Evolutionary conservation across 2,888 invertebrate species (phyloP).

Genomic region (Pachycephus smyrnensis): DNA sequence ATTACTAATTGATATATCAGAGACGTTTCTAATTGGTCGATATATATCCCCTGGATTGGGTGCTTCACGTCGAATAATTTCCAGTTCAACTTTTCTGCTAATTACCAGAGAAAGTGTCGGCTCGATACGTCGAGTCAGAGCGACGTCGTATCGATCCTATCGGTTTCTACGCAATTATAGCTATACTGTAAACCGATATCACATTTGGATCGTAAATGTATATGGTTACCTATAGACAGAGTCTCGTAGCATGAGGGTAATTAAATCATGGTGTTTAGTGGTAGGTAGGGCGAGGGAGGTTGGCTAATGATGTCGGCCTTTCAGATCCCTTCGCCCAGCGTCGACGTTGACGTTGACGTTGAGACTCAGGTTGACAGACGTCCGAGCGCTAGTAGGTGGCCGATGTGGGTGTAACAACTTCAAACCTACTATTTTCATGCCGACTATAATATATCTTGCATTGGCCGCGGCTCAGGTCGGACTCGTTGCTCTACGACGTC

Average conservation of each 20-base stretch:
- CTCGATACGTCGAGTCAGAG: conserved; percentile 20
- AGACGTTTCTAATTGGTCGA: neutral
- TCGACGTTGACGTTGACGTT: conserved; percentile 21
- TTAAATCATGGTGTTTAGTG: conserved; percentile 48
- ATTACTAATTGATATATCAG: neutral
- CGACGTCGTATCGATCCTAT: conserved; percentile 46
- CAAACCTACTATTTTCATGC: conserved; percentile 7
- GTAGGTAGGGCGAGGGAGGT: conserved; percentile 8
- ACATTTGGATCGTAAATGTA: neutral
- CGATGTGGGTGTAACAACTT: conserved; percentile 32
- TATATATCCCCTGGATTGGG: neutral
- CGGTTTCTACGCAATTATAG: conserved; percentile 15
- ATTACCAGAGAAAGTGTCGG: conserved; percentile 51
- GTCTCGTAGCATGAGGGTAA: conserved; percentile 35
- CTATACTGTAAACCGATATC: neutral
- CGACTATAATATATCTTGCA: neutral
- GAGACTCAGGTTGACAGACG: conserved; percentile 22
- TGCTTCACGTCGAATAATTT: neutral
- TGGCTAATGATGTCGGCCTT: conserved; percentile 29
- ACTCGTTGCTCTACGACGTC: neutral
- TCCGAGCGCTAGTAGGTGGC: conserved; percentile 26
- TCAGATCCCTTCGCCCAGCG: conserved; percentile 26
- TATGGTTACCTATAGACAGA: neutral
- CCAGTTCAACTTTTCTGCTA: conserved; percentile 43
- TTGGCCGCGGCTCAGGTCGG: neutral